Evolutionary conservation across 2,113 vertebrate species (phyloP), one percentile per base, ranked within the genome.

Genomic region (Caretta caretta): DNA sequence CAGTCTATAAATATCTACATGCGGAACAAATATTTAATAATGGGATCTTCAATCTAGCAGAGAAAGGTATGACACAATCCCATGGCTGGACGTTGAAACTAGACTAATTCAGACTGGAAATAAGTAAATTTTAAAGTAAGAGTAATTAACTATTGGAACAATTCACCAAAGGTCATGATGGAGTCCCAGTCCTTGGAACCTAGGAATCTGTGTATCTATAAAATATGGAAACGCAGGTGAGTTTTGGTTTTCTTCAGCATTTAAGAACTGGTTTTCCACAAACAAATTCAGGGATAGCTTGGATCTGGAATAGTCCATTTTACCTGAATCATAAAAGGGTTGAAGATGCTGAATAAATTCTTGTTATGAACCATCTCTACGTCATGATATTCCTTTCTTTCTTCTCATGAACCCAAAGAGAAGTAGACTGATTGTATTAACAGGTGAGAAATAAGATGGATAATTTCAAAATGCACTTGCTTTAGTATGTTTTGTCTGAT

Each of bases 401-500:
- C 16, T 88, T n/a, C 57, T 85, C 35, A n/a, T 84, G 31, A 91
- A 75, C 13, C 90, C 88, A 81, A 91, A 81, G 24, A 90, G 51
- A 96, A 96, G 38, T 16, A 88, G 86, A 89, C 38, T 76, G 31
- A 7, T 91, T 75, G 17, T 53, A 19, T n/a, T 81, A 50, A 46
- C 53, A 89, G 95, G 75, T 85, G 16, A 31, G 53, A 65, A 92
- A 1, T 79, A 88, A 90, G 62, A 79, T 92, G 88, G 85, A 24
- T 65, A 84, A 56, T 75, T 85, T 83, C 31, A 75, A 57, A 24
- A 75, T 78, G 9, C 3, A 86, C 1, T 0, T 85, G 46, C 53
- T 95, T 93, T 92, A 87, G 80, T 2, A 62, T 80, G 62, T 92
- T 92, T 90, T 93, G 79, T 38, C 75, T 76, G 27, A 10, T 95